Conservation (phyloP, 2,113 vertebrate species). For the Myrmecobius fasciatus region DNA sequence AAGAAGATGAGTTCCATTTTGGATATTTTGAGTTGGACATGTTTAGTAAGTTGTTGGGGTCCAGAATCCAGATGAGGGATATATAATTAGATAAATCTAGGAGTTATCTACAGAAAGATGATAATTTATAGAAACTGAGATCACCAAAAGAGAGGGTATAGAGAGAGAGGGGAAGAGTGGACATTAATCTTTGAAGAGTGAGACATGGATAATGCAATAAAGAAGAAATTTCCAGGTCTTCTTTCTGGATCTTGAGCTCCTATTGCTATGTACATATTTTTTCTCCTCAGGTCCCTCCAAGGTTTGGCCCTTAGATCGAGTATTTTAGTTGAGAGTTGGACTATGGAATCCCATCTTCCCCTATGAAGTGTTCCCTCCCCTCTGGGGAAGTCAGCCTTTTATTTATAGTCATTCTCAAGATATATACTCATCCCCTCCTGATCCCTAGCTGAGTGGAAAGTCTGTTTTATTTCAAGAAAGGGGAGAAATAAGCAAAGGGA, state of each 20-base stretch:
- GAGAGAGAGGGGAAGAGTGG: background rate
- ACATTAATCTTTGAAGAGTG: background rate
- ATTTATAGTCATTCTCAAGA: background rate
- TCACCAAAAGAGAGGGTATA: background rate
- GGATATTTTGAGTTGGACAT: background rate
- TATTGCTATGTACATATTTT: background rate
- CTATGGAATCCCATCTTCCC: background rate
- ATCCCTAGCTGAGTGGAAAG: conserved; percentile 65
- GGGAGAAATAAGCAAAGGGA: background rate
- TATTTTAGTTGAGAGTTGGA: rapidly evolving
- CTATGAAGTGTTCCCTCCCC: background rate
- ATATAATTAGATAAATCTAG: background rate
- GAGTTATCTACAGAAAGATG: background rate
- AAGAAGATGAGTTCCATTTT: background rate
- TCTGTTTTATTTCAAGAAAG: background rate
- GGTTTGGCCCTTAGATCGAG: background rate
- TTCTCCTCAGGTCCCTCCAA: background rate
- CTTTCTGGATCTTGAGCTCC: background rate
- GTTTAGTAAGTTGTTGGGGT: background rate
- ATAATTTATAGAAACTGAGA: background rate
- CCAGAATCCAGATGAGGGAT: background rate
- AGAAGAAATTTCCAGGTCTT: background rate
- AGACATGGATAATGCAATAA: background rate
- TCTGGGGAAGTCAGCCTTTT: background rate
- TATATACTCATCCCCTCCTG: conserved; percentile 60